These are phyloP conservation scores for Fistularia tabacaria DNA, from an alignment of 2,797 vertebrate species.

Conservation along the genomic window DNA sequence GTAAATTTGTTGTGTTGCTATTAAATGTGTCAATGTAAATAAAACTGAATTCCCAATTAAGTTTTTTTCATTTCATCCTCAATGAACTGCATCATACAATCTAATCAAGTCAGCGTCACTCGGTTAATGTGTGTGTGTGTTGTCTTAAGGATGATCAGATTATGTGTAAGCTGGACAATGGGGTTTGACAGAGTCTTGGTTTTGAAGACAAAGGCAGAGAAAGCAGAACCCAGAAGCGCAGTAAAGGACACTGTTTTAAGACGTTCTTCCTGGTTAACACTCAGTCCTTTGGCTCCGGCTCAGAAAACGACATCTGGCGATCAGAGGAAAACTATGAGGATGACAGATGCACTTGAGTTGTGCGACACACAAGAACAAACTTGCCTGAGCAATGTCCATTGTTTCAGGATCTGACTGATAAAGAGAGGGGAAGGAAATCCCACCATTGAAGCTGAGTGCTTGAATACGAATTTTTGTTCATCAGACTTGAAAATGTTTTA, in stretches of 20 bases:
- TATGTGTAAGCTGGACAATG: no score
- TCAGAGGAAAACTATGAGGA: constrained; percentile 37
- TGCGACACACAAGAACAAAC: constrained; percentile 20
- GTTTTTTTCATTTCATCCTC: no score
- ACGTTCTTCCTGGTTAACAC: constrained; percentile 32
- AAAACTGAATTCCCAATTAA: constrained; percentile 60
- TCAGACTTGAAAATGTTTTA: constrained; percentile 38
- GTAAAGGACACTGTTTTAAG: constrained; percentile 16
- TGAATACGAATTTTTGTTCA: constrained; percentile 41
- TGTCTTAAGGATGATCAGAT: neutral
- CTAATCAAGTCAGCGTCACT: neutral
- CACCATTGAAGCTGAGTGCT: constrained; percentile 59
- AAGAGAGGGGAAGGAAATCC: constrained; percentile 75
- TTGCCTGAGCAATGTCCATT: constrained; percentile 64
- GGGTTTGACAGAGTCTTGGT: no score
- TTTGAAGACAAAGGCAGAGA: no score
- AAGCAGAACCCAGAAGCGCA: constrained; percentile 1
- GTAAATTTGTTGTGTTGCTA: constrained; percentile 62
- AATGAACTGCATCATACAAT: no score
- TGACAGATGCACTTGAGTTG: constrained; percentile 28
- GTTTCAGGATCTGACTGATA: constrained; percentile 74
- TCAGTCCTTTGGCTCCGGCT: constrained; percentile 33
- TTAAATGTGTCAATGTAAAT: constrained; percentile 74
- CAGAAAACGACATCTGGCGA: constrained; percentile 65
- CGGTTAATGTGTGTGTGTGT: constrained; percentile 7